Conservation (phyloP, 2,888 invertebrate species). For the Volucella inflata region DNA sequence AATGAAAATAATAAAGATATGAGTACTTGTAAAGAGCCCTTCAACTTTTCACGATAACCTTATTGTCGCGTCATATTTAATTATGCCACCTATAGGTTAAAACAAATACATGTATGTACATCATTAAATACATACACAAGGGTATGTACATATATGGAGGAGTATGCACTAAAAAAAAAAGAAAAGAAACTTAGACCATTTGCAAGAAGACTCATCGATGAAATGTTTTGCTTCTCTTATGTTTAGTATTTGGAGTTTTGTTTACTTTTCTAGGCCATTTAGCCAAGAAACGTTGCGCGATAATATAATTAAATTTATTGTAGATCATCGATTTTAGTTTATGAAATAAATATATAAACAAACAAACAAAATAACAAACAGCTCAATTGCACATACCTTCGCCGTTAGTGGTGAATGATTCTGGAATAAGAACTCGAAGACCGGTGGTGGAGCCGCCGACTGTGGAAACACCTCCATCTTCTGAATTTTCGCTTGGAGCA, state of each 20-base stretch:
- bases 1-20: background rate
- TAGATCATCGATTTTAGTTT: conserved; percentile 9
- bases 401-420: conserved; percentile 92
- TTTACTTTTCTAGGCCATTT: conserved; percentile 3
- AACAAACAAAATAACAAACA: background rate
- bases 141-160: too few species aligned
- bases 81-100: conserved; percentile 10
- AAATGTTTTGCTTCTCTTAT: background rate
- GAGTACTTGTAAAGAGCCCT: conserved; percentile 46
- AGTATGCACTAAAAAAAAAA: background rate
- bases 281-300: conserved; percentile 29
- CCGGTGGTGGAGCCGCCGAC: conserved; percentile 78
- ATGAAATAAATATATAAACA: background rate
- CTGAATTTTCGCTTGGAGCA: conserved; percentile 88
- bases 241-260: background rate
- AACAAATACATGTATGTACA: background rate
- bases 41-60: conserved; percentile 60
- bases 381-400: conserved; percentile 86
- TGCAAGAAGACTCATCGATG: background rate
- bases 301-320: conserved; percentile 11
- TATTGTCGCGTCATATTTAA: conserved; percentile 55
- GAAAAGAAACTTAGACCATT: background rate
- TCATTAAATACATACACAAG: too few species aligned
- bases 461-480: conserved; percentile 79
- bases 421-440: conserved; percentile 81